Conservation (phyloP, 1,140 invertebrate genomes). For the Samia ricini region DNA sequence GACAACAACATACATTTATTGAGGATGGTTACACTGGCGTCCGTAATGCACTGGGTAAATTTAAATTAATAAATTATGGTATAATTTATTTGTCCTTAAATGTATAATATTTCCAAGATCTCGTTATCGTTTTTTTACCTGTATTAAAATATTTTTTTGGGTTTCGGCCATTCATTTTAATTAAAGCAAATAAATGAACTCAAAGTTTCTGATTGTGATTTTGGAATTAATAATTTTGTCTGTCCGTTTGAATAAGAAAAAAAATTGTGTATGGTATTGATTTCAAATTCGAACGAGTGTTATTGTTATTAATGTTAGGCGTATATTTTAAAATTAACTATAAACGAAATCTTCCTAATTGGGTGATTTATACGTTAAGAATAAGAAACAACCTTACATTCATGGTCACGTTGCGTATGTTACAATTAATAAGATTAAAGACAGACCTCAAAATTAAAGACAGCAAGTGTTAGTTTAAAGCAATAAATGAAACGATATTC, state of each 20-base stretch:
- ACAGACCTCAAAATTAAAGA: background rate
- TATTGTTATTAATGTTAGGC: background rate
- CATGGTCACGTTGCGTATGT: background rate
- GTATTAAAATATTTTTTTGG: background rate
- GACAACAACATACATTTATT: background rate
- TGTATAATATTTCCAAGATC: background rate
- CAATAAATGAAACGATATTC: slow-evolving; percentile 3
- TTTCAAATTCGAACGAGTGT: background rate
- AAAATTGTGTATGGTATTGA: too few relatives aligned
- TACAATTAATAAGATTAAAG: background rate
- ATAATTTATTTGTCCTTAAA: background rate
- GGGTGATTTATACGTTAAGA: background rate
- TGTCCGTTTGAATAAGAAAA: too few relatives aligned
- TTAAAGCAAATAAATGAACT: background rate
- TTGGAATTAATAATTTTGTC: too few relatives aligned
- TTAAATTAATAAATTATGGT: background rate
- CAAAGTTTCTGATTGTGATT: background rate
- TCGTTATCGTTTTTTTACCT: background rate
- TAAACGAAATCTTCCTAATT: background rate
- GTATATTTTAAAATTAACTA: background rate
- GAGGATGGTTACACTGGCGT: background rate
- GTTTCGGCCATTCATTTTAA: background rate
- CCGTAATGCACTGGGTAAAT: too few relatives aligned
- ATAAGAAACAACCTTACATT: background rate
- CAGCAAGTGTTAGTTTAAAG: background rate